Percentiles rank a stretch among this genome's conserved stretches.
Evolutionary conservation across 1,140 invertebrate species (phyloP).

Genomic region (Anastrepha obliqua): DNA sequence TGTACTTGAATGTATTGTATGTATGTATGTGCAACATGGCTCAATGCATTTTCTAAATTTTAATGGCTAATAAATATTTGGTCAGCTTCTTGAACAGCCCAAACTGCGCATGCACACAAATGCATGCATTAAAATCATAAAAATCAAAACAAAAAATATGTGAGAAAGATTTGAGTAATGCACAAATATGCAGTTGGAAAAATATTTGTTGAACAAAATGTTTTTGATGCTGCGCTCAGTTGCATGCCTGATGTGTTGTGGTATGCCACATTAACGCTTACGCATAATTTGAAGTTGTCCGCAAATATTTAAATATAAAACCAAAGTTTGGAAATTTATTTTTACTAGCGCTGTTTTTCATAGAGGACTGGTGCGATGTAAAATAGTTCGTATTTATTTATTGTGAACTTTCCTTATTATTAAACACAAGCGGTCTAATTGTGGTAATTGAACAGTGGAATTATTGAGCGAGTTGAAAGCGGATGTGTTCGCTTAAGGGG

Average conservation of each 20-base stretch:
- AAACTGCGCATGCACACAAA: neutral
- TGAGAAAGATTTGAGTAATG: too few species aligned
- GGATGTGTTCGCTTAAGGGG: too few species aligned
- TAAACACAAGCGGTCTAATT: too few species aligned
- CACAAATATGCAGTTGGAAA: too few species aligned
- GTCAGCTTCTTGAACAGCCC: constrained; percentile 8
- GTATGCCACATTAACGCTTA: constrained; percentile 41
- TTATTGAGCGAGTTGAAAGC: too few species aligned
- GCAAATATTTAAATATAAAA: constrained; percentile 1
- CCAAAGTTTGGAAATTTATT: neutral
- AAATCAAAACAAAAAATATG: neutral
- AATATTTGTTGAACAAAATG: constrained; percentile 10
- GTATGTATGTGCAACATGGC: neutral
- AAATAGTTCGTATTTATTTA: too few species aligned
- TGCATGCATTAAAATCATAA: neutral
- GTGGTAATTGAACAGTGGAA: too few species aligned
- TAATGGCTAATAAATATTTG: constrained; percentile 50
- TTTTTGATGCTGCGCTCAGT: neutral
- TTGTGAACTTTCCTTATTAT: too few species aligned
- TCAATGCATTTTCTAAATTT: constrained; percentile 36
- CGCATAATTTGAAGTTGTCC: constrained; percentile 40
- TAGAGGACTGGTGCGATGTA: too few species aligned
- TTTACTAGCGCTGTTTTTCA: neutral
- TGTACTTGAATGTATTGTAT: neutral
- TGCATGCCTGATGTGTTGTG: constrained; percentile 29